These are phyloP conservation scores for Dicaeum eximium DNA, from an alignment of 2,113 vertebrate genomes.

Conservation along the genomic window DNA sequence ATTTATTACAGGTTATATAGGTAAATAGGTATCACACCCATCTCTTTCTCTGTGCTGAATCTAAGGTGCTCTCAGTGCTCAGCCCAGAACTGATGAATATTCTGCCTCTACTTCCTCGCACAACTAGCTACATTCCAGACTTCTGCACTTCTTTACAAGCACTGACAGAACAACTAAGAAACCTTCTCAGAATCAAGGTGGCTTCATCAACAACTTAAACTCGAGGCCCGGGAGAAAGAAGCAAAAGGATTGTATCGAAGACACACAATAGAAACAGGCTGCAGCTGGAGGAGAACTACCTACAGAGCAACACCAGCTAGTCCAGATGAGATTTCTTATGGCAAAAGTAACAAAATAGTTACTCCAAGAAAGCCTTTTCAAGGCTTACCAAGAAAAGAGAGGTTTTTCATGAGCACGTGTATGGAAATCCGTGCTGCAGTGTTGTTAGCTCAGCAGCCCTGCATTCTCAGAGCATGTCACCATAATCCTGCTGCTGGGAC, in stretches of 20 bases:
- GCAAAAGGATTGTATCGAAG: neutral
- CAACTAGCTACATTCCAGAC: neutral
- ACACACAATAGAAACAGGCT: neutral
- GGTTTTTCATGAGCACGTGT: neutral
- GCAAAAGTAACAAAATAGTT: neutral
- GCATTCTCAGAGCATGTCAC: fast-evolving
- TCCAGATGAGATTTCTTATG: neutral
- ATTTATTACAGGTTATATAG: neutral
- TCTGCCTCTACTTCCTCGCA: neutral
- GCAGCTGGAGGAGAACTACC: neutral
- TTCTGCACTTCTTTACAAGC: neutral
- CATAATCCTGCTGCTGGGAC: fast-evolving
- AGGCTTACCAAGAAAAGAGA: neutral
- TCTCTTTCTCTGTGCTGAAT: neutral
- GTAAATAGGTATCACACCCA: neutral
- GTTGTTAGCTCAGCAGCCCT: neutral
- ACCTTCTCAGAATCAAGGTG: neutral
- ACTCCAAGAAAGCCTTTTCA: neutral
- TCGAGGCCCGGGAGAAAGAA: neutral
- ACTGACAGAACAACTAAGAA: neutral
- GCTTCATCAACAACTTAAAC: neutral
- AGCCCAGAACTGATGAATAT: neutral
- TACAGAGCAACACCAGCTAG: neutral
- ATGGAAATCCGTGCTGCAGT: neutral
- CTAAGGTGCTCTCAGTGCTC: neutral